Conservation (phyloP, 2,888 invertebrate species). For the Eilema caniola region DNA sequence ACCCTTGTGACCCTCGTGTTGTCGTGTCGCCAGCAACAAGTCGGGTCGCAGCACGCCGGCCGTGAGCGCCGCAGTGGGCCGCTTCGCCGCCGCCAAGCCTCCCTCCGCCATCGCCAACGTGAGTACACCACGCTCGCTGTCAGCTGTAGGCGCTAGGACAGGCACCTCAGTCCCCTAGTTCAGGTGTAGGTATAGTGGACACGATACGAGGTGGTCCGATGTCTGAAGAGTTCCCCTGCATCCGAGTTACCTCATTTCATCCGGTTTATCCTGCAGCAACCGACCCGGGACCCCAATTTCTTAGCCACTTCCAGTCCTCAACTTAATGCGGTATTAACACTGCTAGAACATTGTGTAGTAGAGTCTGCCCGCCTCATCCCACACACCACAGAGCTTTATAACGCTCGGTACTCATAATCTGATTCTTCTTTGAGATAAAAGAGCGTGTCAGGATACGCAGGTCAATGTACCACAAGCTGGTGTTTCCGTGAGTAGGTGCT, state of each 20-base stretch:
- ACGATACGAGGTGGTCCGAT: not conserved
- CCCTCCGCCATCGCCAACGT: slow-evolving; percentile 66
- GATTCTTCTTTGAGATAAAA: not conserved
- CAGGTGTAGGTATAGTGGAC: not conserved
- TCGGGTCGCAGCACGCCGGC: slow-evolving; percentile 55
- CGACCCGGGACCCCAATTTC: not conserved
- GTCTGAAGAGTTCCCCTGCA: no score
- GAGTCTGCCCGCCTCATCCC: no score
- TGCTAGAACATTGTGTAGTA: no score
- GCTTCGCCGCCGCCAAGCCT: slow-evolving; percentile 69
- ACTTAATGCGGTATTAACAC: no score
- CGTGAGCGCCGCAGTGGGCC: slow-evolving; percentile 56
- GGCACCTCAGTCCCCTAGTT: not conserved
- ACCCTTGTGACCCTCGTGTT: no score
- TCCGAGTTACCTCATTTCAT: not conserved
- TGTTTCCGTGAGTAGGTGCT: not conserved
- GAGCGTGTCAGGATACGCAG: not conserved
- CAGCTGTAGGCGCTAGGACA: no score
- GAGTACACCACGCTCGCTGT: slow-evolving; percentile 29
- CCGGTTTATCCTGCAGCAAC: not conserved
- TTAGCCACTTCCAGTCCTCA: no score
- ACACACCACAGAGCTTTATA: no score
- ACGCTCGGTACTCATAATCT: no score
- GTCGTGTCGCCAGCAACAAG: slow-evolving; percentile 38
- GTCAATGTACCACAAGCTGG: not conserved